Percentiles rank a stretch among this genome's conserved stretches.
phyloP scores from a whole-genome alignment of 2,888 invertebrate species.

The Zaprionus lineosus region DNA sequence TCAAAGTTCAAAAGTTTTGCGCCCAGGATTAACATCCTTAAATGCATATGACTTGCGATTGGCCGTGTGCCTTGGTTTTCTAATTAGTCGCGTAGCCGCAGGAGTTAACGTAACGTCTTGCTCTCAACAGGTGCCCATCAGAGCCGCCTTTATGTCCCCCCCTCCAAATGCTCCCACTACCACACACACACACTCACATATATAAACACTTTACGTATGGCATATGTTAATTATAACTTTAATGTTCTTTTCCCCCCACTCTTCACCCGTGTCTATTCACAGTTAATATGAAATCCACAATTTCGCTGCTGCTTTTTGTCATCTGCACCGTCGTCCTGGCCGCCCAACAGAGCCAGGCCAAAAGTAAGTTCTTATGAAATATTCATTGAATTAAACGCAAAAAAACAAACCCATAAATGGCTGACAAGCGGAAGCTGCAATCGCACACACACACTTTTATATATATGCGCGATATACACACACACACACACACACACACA shows the following conservation, averaged over 20 bases:
- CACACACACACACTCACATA: background rate
- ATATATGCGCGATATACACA: no score
- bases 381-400: conserved; percentile 53
- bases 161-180: background rate
- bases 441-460: conserved; percentile 3
- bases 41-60: conserved; percentile 57
- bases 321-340: conserved; percentile 81
- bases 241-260: background rate
- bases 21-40: conserved; percentile 65
- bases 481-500: conserved; percentile 2
- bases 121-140: conserved; percentile 67
- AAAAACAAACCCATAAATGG: conserved; percentile 72
- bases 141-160: no score
- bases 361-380: conserved; percentile 79
- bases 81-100: conserved; percentile 60
- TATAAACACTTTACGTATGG: conserved; percentile 25
- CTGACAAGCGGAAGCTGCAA: conserved; percentile 41
- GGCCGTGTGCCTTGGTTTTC: conserved; percentile 52
- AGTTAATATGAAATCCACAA: conserved; percentile 81
- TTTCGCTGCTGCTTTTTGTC: conserved; percentile 80
- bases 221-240: background rate
- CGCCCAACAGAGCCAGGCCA: conserved; percentile 81
- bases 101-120: conserved; percentile 43
- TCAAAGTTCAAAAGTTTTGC: conserved; percentile 74
- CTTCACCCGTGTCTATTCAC: conserved; percentile 43